Base-by-base conservation (phyloP, 2,888 invertebrate species). In the Eupithecia subfuscata region DNA sequence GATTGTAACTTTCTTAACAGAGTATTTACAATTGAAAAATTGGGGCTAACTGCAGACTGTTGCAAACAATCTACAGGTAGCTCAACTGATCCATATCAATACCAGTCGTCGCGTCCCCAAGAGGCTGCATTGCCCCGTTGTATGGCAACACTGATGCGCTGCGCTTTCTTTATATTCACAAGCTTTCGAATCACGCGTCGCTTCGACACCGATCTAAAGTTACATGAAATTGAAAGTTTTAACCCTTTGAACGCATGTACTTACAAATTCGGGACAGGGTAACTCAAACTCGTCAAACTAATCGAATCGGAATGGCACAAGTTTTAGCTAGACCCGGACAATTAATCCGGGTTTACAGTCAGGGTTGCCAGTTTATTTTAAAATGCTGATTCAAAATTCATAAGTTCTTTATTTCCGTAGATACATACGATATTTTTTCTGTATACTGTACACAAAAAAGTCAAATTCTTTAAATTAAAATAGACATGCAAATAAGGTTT, bases 221-320 rank as follows among this genome's bases (percentile, higher is more conserved):
- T 22, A 22, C 9, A 22, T 56, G 3, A 22, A 56, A 60, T 64
- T 34, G 11, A 22, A 56, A 34, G 34, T 12, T 34, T 64, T 0
- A 64, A 34, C 64, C 64, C 34, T 64, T 43, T 64, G 9, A 22
- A 18, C 30, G 14, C 34, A 64, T 64, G 18, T 34, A 2, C 37
- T 40, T 52, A 40, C 64, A 37, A 64, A 70, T 25, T 22, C 45
- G 64, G 63, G 70, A n/a, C 48, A 30, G 37, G 25, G 60, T 63
- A 68, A 43, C 71, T 72, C 69, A 72, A 74, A 70, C 71, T 74
- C 43, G 71, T 68, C 37, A 72, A 74, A 74, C 72, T 77, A 77
- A 77, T 77, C 72, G 74, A 77, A 74, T 74, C 40, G 69, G 69
- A 77, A 74, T 68, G 56, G 69, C 65, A 71, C 76, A 76, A 74